These are phyloP conservation scores for Lasioglossum pauxillum DNA, from an alignment of 2,888 invertebrate species.

Conservation along the genomic window DNA sequence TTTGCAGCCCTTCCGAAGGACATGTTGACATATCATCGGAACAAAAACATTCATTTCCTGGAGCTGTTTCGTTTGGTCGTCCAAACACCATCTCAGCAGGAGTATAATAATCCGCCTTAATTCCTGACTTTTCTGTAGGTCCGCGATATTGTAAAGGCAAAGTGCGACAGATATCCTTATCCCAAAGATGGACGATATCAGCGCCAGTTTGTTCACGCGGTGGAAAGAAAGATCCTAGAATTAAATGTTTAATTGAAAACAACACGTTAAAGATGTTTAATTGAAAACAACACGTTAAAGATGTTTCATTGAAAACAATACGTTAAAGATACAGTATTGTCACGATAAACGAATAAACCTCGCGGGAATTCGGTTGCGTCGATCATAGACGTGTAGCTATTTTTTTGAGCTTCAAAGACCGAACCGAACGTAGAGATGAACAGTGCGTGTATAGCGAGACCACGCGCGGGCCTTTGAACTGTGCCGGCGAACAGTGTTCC, in stretches of 20 bases:
- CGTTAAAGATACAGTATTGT: too few relatives aligned
- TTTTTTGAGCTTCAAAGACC: too few relatives aligned
- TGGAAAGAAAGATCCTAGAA: slow-evolving; percentile 92
- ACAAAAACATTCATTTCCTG: slow-evolving; percentile 90
- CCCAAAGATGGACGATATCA: slow-evolving; percentile 91
- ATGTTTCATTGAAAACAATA: too few relatives aligned
- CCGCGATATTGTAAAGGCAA: slow-evolving; percentile 90
- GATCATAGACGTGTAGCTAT: too few relatives aligned
- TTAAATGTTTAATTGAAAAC: neutral
- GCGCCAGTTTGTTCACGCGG: slow-evolving; percentile 87
- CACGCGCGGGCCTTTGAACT: too few relatives aligned
- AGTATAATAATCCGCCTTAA: slow-evolving; percentile 90
- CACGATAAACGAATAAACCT: too few relatives aligned
- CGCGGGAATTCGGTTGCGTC: too few relatives aligned
- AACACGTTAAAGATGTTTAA: neutral
- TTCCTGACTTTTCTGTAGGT: slow-evolving; percentile 90
- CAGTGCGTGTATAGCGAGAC: too few relatives aligned
- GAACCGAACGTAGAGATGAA: too few relatives aligned
- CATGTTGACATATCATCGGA: slow-evolving; percentile 88
- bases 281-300: too few relatives aligned
- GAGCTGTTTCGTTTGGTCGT: slow-evolving; percentile 85
- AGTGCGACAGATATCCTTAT: slow-evolving; percentile 94
- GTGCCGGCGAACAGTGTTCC: too few relatives aligned
- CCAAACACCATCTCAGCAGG: slow-evolving; percentile 89
- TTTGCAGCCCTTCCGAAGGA: slow-evolving; percentile 91